phyloP scores from a whole-genome alignment of 2,797 vertebrate genomes.

The Kryptolebias ocellatus region DNA sequence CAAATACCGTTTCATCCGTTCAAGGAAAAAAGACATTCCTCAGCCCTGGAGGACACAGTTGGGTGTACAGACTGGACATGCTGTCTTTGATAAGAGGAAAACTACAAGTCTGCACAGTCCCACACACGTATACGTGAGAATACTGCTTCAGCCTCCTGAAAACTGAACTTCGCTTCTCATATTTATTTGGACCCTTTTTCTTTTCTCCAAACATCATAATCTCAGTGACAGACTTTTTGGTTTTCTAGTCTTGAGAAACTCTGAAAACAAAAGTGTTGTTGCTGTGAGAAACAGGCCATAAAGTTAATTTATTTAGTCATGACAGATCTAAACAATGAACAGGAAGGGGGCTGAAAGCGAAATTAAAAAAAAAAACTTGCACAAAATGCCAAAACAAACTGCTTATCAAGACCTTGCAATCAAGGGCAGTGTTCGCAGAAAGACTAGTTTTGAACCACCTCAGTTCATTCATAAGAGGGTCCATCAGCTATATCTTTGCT shows the following conservation, averaged over 20 bases:
- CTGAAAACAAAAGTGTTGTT: slow-evolving; percentile 25
- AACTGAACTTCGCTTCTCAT: too few species aligned
- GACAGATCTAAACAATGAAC: slow-evolving; percentile 56
- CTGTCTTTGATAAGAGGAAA: slow-evolving; percentile 17
- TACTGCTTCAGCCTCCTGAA: too few species aligned
- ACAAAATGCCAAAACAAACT: slow-evolving; percentile 29
- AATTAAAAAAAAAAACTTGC: slow-evolving; percentile 21
- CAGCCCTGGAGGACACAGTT: slow-evolving; percentile 6
- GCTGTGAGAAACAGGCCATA: slow-evolving; percentile 48
- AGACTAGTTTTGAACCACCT: neutral
- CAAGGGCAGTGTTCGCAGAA: neutral
- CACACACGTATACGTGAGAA: neutral
- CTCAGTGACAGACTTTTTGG: neutral
- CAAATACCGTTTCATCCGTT: slow-evolving; percentile 22
- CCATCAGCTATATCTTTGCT: neutral
- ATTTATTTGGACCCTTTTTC: neutral
- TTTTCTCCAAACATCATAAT: slow-evolving; percentile 4
- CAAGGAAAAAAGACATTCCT: slow-evolving; percentile 30
- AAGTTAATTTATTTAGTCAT: slow-evolving; percentile 52
- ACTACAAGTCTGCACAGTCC: slow-evolving; percentile 11
- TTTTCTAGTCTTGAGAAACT: slow-evolving; percentile 8
- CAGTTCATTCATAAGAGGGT: neutral
- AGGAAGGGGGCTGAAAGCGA: slow-evolving; percentile 49
- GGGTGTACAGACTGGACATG: slow-evolving; percentile 13
- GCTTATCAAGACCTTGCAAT: slow-evolving; percentile 1